phyloP scores from a whole-genome alignment of 2,888 invertebrate genomes.

The Mythimna loreyi region DNA sequence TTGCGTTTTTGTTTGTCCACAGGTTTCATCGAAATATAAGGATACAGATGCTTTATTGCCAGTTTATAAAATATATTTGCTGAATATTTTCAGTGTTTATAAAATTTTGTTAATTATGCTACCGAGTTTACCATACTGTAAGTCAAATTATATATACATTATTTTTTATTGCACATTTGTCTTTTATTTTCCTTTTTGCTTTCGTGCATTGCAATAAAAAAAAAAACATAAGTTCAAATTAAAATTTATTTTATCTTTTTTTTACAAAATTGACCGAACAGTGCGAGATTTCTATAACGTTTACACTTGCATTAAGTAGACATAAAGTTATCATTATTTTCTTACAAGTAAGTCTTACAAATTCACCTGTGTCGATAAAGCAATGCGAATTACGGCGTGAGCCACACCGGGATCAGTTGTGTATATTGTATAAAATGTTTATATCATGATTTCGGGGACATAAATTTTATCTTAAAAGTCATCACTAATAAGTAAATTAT shows the following conservation, averaged over 20 bases:
- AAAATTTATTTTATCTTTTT: conserved; percentile 88
- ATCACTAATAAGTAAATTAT: conserved; percentile 87
- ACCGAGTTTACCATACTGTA: conserved; percentile 89
- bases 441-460: conserved; percentile 87
- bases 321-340: conserved; percentile 89
- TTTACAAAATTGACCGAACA: conserved; percentile 91
- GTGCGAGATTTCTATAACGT: conserved; percentile 91
- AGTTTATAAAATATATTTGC: conserved; percentile 88
- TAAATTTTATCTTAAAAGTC: conserved; percentile 83
- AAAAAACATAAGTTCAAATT: conserved; percentile 83
- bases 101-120: conserved; percentile 89
- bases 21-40: conserved; percentile 79
- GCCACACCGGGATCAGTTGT: conserved; percentile 79
- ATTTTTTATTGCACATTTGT: conserved; percentile 86
- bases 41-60: conserved; percentile 89
- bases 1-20: conserved; percentile 70
- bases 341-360: conserved; percentile 90
- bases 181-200: conserved; percentile 72
- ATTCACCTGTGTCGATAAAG: conserved; percentile 89
- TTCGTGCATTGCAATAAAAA: conserved; percentile 33
- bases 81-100: conserved; percentile 90
- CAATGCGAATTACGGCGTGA: conserved; percentile 79
- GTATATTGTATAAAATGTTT: conserved; percentile 84
- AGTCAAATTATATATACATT: conserved; percentile 90
- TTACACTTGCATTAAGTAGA: conserved; percentile 91